These are phyloP conservation scores for Halocynthia roretzi DNA, from an alignment of 23 tunicate species.

Conservation along the genomic window DNA sequence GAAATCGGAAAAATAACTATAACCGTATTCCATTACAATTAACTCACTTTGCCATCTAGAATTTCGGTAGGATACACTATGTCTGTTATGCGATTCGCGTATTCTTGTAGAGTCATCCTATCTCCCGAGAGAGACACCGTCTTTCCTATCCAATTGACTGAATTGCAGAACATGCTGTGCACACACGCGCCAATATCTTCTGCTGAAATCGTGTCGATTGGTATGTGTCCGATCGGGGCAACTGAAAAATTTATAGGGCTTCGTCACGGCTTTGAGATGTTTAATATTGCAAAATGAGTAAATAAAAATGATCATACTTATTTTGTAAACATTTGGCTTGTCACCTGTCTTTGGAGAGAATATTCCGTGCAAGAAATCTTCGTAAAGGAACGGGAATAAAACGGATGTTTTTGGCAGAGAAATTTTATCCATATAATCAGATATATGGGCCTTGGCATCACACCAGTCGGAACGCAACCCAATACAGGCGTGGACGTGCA, in stretches of 20 bases:
- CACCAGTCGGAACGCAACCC: slow-evolving; percentile 54
- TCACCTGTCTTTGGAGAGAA: slow-evolving; percentile 24
- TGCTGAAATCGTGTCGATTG: slow-evolving; percentile 30
- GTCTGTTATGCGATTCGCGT: slow-evolving; percentile 39
- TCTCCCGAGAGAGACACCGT: slow-evolving; percentile 44
- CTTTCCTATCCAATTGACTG: slow-evolving; percentile 41
- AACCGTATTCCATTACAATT: background rate
- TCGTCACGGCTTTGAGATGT: background rate
- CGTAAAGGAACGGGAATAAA: slow-evolving; percentile 48
- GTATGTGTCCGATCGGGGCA: slow-evolving; percentile 36
- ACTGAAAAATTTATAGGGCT: slow-evolving; percentile 12
- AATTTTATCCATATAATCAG: slow-evolving; percentile 35
- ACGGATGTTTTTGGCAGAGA: slow-evolving; percentile 25
- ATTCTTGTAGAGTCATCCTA: slow-evolving; percentile 53
- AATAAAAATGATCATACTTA: slow-evolving; percentile 6
- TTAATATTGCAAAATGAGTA: background rate
- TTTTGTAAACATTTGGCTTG: slow-evolving; percentile 18
- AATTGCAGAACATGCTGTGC: slow-evolving; percentile 15
- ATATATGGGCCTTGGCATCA: slow-evolving; percentile 57
- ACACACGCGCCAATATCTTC: slow-evolving; percentile 40
- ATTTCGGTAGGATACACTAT: slow-evolving; percentile 7
- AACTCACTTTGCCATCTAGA: slow-evolving; percentile 16
- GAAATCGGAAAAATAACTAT: background rate
- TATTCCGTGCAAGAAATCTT: slow-evolving; percentile 48
- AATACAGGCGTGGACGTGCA: slow-evolving; percentile 47